phyloP scores from a whole-genome alignment of 2,113 vertebrate species.

The Microcebus tavaratra region DNA sequence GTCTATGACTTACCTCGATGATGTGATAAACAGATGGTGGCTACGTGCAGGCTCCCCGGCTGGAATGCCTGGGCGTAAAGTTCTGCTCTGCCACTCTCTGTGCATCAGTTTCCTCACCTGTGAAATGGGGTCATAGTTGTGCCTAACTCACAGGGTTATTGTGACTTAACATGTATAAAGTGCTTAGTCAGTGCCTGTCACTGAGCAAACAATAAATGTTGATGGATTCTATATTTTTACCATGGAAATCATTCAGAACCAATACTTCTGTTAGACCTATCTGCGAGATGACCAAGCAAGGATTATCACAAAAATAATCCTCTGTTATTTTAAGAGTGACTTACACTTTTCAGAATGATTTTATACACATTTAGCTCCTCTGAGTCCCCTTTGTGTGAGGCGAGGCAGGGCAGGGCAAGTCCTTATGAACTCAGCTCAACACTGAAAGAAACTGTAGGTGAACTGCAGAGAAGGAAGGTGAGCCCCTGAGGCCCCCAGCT shows the following conservation, averaged over 20 bases:
- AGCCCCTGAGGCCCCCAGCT: neutral
- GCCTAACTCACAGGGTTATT: neutral
- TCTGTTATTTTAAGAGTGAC: neutral
- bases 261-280: neutral
- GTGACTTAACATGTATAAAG: neutral
- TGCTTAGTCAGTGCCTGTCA: neutral
- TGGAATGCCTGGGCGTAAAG: neutral
- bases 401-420: neutral
- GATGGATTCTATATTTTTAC: neutral
- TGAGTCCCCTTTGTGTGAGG: neutral
- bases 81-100: neutral
- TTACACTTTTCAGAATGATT: neutral
- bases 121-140: fast-evolving
- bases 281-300: neutral
- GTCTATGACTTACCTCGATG: neutral
- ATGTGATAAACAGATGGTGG: neutral
- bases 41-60: neutral
- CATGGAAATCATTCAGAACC: neutral
- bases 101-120: neutral
- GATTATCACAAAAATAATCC: neutral
- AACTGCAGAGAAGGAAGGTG: too few species aligned
- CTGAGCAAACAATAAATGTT: neutral
- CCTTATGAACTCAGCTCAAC: neutral
- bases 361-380: too few species aligned
- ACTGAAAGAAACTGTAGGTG: neutral